Evolutionary conservation across 1,140 invertebrate genomes (phyloP).

Genomic region (Brachionus rotundiformis): DNA sequence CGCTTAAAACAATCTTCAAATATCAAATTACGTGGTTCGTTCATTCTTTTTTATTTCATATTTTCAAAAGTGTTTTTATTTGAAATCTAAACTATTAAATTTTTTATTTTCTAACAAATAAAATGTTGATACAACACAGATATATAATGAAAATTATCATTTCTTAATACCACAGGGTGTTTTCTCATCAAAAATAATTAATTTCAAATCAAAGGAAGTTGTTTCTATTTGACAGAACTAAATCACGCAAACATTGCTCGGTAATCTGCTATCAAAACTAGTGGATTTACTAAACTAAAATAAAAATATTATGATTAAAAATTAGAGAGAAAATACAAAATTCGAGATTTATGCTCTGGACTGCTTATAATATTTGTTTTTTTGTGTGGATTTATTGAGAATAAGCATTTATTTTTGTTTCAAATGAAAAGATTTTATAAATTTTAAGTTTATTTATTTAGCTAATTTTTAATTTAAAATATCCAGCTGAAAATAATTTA

Average conservation of each 20-base stretch:
- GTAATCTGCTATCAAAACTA: background rate
- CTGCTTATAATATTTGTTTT: background rate
- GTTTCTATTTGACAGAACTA: too few species aligned
- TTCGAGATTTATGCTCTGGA: background rate
- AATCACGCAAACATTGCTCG: background rate
- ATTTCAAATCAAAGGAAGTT: background rate
- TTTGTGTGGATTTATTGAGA: background rate
- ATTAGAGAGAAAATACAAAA: background rate
- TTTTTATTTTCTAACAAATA: background rate
- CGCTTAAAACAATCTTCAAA: constrained; percentile 6
- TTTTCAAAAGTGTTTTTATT: background rate
- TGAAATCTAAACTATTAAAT: background rate
- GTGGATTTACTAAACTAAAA: background rate
- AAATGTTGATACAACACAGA: background rate
- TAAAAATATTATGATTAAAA: background rate
- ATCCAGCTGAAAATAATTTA: background rate
- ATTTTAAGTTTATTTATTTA: constrained; percentile 13
- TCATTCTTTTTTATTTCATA: background rate
- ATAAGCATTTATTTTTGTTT: constrained; percentile 18
- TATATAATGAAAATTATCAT: background rate
- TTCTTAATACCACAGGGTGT: background rate
- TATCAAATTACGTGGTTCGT: background rate
- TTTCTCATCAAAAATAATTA: background rate
- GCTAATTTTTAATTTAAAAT: background rate
- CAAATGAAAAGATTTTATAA: background rate